Conservation (phyloP, 2,113 vertebrate species). For the Urocynchramus pylzowi region DNA sequence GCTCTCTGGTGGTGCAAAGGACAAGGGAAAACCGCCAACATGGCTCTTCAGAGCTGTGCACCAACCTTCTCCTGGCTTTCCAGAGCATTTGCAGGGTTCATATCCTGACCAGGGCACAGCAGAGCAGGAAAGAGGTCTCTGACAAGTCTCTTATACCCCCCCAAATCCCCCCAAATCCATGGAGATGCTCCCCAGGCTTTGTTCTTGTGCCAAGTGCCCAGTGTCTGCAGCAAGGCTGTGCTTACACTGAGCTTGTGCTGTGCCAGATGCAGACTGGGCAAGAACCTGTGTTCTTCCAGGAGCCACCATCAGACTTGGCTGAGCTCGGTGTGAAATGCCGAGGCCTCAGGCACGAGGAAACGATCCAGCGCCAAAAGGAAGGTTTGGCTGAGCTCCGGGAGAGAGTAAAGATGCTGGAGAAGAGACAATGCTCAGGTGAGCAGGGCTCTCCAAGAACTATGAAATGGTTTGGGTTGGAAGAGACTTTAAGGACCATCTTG, state of each 20-base stretch:
- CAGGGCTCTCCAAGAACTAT: background rate
- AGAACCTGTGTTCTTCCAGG: background rate
- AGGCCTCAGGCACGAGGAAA: conserved; percentile 73
- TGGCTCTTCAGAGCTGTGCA: rapidly evolving
- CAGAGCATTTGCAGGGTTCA: background rate
- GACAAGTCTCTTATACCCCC: rapidly evolving
- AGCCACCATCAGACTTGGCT: conserved; percentile 25
- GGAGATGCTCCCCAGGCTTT: background rate
- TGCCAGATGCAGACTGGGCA: background rate
- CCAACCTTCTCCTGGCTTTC: background rate
- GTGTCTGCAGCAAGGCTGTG: background rate
- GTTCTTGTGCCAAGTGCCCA: background rate
- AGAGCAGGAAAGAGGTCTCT: background rate
- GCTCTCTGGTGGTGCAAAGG: too few species aligned
- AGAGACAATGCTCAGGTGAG: background rate
- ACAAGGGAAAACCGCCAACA: rapidly evolving
- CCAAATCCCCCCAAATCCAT: rapidly evolving
- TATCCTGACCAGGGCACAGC: background rate
- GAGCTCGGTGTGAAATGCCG: conserved; percentile 63
- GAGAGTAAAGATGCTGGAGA: conserved; percentile 67
- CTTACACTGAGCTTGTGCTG: background rate
- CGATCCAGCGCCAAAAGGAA: conserved; percentile 71
- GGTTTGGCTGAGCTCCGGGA: conserved; percentile 69
- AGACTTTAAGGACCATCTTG: background rate
- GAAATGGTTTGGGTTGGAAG: background rate